Base-by-base conservation (phyloP, 2,888 invertebrate genomes). In the Tenodera sinensis region DNA sequence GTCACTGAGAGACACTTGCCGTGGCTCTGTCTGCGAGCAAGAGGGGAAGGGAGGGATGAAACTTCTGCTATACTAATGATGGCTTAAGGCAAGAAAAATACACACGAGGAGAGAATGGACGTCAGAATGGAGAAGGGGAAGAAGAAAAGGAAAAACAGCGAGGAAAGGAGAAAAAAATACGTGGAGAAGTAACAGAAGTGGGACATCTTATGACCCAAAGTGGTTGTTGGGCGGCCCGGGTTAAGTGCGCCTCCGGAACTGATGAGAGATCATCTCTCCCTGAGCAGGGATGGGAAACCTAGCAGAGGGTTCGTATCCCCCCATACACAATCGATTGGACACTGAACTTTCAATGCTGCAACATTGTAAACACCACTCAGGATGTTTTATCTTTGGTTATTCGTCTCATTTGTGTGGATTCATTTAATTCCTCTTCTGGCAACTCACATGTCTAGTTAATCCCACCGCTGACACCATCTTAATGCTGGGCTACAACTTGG, bases 171-270 rank as follows among this genome's bases (percentile, higher is more conserved):
- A 71, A 42, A 87, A 87, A 83, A 86, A 86, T 71, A 71, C 54
- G 20, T 71, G 54, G 54, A 71, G 54, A 71, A 71, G 54, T 71
- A 87, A 82, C 83, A 81, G 87, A 87, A 87, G 87, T 87, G 87
- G 87, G 82, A 87, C 87, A 87, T 87, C 87, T 87, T 87, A 87
- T 87, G 87, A 83, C 87, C 54, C 87, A 87, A 87, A 87, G 87
- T 87, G 87, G 87, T 87, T 87, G 87, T 87, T 87, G 82, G 87
- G 54, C 54, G 54, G 54, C 54, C 54, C 54, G 54, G 54, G 54
- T 71, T 71, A 71, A 71, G 54, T 71, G 54, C 54, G 54, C 30
- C 87, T 71, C 85, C 28, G 28, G 20, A 85, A 81, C 81, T 87
- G 87, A 87, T 87, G 87, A 87, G 87, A 71, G 81, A 87, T 87